phyloP scores from a whole-genome alignment of 2,113 vertebrate species.

The Corythaixoides concolor region DNA sequence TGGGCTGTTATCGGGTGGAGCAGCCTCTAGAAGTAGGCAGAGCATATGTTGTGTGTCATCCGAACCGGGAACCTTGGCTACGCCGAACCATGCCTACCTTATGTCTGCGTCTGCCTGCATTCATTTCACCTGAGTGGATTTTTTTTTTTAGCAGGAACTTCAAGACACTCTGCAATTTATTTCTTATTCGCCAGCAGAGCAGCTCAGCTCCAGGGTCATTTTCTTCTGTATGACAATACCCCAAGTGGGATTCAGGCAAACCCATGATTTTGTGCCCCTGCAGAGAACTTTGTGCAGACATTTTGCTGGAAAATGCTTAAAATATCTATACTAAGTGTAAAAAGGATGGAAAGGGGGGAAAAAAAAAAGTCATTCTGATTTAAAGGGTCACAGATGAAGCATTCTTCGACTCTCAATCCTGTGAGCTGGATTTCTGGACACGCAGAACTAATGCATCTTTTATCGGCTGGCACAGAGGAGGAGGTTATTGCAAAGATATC shows the following conservation, averaged over 20 bases:
- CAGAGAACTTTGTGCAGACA: not conserved
- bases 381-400: constrained; percentile 49
- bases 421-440: not conserved
- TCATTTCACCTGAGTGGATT: not conserved
- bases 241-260: not conserved
- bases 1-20: not conserved
- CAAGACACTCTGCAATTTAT: not conserved
- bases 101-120: not conserved
- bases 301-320: constrained; percentile 25
- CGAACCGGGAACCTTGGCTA: not conserved
- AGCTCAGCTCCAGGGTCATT: not conserved
- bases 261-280: not conserved
- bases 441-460: constrained; percentile 54
- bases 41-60: not conserved
- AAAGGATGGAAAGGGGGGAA: not conserved
- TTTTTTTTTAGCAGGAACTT: not conserved
- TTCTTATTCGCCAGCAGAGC: not conserved
- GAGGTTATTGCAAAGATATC: constrained; percentile 42
- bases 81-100: not conserved
- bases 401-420: constrained; percentile 30
- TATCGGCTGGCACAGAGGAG: not conserved
- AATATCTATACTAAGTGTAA: constrained; percentile 5
- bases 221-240: not conserved
- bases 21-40: constrained; percentile 3
- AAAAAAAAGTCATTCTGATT: not conserved